Evolutionary conservation across 2,797 vertebrate species (phyloP).

Genomic region (Halcyon chelicuti): DNA sequence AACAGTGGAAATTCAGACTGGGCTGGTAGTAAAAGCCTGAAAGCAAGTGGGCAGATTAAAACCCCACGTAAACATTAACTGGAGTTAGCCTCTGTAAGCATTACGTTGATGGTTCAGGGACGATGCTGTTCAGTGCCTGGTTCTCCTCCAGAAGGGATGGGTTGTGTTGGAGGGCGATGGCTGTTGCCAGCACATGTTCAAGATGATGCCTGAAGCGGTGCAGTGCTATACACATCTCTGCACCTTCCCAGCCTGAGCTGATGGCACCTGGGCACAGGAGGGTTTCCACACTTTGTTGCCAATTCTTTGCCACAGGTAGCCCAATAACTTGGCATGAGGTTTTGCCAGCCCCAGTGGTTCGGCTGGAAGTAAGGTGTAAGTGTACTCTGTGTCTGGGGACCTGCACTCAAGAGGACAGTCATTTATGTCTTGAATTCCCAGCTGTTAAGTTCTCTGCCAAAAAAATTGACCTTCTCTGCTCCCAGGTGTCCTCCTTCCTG

Average conservation of each 20-base stretch:
- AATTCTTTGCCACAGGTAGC: neutral
- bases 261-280: neutral
- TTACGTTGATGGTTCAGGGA: neutral
- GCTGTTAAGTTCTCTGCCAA: neutral
- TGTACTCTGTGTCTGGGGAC: accelerated
- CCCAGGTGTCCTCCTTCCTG: neutral
- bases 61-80: neutral
- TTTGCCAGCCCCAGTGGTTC: neutral
- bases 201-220: neutral
- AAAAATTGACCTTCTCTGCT: neutral
- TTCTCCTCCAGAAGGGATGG: accelerated
- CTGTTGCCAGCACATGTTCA: neutral
- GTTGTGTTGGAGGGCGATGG: neutral
- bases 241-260: neutral
- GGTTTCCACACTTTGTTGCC: neutral
- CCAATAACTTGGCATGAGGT: accelerated
- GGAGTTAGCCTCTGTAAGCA: neutral
- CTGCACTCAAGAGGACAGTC: neutral
- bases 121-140: accelerated
- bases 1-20: neutral
- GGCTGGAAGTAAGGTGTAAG: neutral
- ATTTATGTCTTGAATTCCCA: neutral
- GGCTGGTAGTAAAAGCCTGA: slow-evolving; percentile 3
- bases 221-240: accelerated
- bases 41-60: neutral